These are phyloP conservation scores for Drosophila nasuta DNA, from an alignment of 1,140 invertebrate species.

Conservation along the genomic window DNA sequence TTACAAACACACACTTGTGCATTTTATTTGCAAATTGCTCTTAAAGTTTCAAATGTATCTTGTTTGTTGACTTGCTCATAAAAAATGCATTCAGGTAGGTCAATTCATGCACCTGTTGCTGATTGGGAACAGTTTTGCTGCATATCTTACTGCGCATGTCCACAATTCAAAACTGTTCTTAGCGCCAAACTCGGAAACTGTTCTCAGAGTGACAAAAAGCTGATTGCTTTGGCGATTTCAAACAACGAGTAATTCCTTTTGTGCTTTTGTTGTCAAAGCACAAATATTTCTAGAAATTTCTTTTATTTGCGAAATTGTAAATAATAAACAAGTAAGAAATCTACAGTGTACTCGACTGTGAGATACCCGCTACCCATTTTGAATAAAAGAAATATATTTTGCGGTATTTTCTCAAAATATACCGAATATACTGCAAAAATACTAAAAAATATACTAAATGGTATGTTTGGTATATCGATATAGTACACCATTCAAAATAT, in stretches of 20 bases:
- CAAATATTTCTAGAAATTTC: too few species aligned
- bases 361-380: too few species aligned
- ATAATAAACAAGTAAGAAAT: too few species aligned
- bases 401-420: too few species aligned
- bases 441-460: too few species aligned
- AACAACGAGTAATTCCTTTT: background rate
- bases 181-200: slow-evolving; percentile 15
- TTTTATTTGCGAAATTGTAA: too few species aligned
- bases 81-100: slow-evolving; percentile 72
- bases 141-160: slow-evolving; percentile 37
- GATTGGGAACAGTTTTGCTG: slow-evolving; percentile 45
- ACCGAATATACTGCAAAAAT: too few species aligned
- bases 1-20: slow-evolving; percentile 6
- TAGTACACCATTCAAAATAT: too few species aligned
- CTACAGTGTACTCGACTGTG: too few species aligned
- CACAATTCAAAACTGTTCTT: slow-evolving; percentile 18
- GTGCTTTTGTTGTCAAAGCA: background rate
- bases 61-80: slow-evolving; percentile 43
- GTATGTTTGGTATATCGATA: too few species aligned
- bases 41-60: slow-evolving; percentile 7
- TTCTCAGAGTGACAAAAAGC: slow-evolving; percentile 11
- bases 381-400: too few species aligned
- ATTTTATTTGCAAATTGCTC: slow-evolving; percentile 11
- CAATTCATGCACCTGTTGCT: slow-evolving; percentile 63
- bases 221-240: slow-evolving; percentile 3